Percentiles rank a stretch among this genome's conserved stretches.
These are phyloP conservation scores for Drosophila niveifrons DNA, from an alignment of 2,888 invertebrate genomes.

Conservation along the genomic window DNA sequence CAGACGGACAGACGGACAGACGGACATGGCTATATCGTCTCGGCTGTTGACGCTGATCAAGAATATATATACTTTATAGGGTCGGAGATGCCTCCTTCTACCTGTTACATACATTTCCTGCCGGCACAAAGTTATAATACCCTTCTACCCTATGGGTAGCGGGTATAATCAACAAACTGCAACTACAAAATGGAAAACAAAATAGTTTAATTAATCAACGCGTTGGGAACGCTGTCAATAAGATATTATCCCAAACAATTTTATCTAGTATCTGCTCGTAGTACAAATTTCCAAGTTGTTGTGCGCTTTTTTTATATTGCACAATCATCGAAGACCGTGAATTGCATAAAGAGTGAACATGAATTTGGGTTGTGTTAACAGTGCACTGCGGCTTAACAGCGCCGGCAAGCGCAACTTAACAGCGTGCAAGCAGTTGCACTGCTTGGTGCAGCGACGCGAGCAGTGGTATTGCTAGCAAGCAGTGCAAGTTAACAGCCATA, in stretches of 20 bases:
- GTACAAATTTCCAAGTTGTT: slow-evolving; percentile 7
- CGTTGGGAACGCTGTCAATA: slow-evolving; percentile 7
- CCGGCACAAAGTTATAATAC: no score
- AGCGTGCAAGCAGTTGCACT: slow-evolving; percentile 3
- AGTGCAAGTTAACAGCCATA: slow-evolving; percentile 4
- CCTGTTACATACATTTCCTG: no score
- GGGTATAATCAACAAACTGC: background rate
- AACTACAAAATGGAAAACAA: slow-evolving; percentile 20
- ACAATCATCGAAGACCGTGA: slow-evolving; percentile 15
- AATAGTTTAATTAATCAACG: slow-evolving; percentile 22
- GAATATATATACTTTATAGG: no score
- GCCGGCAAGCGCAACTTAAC: background rate
- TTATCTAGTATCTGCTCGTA: slow-evolving; percentile 13
- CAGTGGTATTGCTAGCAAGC: background rate
- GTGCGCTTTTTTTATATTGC: background rate
- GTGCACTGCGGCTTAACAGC: slow-evolving; percentile 8
- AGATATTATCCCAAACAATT: slow-evolving; percentile 9
- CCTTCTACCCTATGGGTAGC: no score
- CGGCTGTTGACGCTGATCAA: no score
- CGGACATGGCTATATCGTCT: no score
- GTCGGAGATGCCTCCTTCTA: no score
- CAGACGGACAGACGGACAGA: no score
- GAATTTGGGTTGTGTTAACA: slow-evolving; percentile 10
- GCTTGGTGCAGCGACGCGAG: background rate
- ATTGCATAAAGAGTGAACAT: slow-evolving; percentile 14